These are phyloP conservation scores for Nyctibius bracteatus DNA, from an alignment of 2,113 vertebrate species.

Conservation along the genomic window DNA sequence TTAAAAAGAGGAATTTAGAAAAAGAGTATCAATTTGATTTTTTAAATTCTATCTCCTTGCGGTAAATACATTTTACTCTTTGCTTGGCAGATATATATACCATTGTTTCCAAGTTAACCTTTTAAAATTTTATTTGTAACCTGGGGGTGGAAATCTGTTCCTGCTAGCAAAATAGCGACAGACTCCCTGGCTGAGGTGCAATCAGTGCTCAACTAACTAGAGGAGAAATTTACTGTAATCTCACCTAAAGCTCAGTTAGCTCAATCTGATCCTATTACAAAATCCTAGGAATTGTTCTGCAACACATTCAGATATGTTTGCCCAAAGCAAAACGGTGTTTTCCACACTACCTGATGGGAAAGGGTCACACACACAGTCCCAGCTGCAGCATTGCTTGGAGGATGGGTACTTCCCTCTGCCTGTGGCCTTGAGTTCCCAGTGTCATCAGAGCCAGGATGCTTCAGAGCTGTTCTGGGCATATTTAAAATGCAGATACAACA, in stretches of 20 bases:
- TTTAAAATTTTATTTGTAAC: not conserved
- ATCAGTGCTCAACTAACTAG: not conserved
- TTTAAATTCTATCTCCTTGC: not conserved
- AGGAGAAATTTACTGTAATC: not conserved
- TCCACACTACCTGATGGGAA: fast-evolving
- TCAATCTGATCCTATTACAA: not conserved
- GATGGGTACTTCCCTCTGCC: not conserved
- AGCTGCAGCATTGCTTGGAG: not conserved
- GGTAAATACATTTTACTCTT: not conserved
- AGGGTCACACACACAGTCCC: not conserved
- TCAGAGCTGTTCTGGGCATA: not conserved
- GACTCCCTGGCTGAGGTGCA: not conserved
- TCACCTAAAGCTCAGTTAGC: not conserved
- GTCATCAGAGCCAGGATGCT: not conserved
- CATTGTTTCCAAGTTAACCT: not conserved
- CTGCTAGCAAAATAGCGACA: not conserved
- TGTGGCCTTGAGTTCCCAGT: not conserved
- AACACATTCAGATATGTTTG: not conserved
- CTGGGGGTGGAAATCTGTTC: not conserved
- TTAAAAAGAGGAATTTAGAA: not conserved
- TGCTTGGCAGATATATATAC: not conserved
- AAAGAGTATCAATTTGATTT: not conserved
- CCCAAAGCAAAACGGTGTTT: not conserved
- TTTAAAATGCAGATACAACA: not conserved
- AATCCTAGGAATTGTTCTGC: not conserved